phyloP scores from a whole-genome alignment of 1,140 invertebrate genomes.

The Conus ventricosus region DNA sequence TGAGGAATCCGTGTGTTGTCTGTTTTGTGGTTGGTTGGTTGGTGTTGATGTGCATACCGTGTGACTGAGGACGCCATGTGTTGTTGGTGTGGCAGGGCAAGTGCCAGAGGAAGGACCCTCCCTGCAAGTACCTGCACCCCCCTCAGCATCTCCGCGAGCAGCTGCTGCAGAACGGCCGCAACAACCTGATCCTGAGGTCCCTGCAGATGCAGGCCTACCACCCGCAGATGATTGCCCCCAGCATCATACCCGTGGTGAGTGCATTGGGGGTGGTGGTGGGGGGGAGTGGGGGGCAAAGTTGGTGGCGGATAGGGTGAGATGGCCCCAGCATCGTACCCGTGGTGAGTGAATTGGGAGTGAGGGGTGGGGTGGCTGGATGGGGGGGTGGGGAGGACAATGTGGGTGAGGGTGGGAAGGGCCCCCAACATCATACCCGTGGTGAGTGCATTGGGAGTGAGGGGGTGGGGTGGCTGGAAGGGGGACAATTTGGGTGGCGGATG shows the following conservation, averaged over 20 bases:
- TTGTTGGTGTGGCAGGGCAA: slow-evolving; percentile 88
- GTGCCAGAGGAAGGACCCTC: slow-evolving; percentile 99
- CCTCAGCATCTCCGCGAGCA: slow-evolving; percentile 99
- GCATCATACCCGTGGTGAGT: slow-evolving; percentile 65
- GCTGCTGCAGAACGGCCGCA: slow-evolving; percentile 98
- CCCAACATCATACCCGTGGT: slow-evolving; percentile 62
- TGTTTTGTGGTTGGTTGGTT: neutral
- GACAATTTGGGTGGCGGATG: no score
- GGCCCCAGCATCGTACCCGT: slow-evolving; percentile 59
- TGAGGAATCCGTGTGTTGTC: neutral
- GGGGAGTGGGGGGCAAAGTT: no score
- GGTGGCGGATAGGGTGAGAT: no score
- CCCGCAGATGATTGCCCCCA: slow-evolving; percentile 54
- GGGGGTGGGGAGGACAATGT: no score
- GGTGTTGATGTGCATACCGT: neutral
- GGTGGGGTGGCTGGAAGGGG: no score
- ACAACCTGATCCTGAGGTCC: slow-evolving; percentile 92
- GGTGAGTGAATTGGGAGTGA: slow-evolving; percentile 45
- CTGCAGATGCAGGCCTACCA: slow-evolving; percentile 68
- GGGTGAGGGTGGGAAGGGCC: neutral
- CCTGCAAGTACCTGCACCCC: slow-evolving; percentile 99
- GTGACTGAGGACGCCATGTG: slow-evolving; percentile 8
- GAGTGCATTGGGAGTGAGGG: slow-evolving; percentile 34
- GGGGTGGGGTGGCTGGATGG: no score
- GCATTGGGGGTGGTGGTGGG: neutral